Conservation (phyloP, 2,888 invertebrate species). For the Watsonalla binaria region DNA sequence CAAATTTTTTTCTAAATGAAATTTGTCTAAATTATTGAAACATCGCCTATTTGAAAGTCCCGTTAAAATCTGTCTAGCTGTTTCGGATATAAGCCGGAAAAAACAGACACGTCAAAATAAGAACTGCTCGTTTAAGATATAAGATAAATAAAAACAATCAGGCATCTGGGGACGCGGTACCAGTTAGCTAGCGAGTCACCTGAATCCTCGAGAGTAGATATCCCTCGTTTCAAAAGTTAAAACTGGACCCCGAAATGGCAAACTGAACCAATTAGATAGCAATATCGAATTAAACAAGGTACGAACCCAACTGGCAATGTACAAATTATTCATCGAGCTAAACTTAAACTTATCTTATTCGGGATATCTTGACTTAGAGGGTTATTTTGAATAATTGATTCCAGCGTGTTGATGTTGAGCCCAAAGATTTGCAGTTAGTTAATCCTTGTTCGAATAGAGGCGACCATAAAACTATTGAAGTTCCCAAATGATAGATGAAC, state of each 20-base stretch:
- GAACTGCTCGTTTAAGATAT: too few relatives aligned
- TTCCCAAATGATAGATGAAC: conserved; percentile 12
- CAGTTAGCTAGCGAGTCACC: too few relatives aligned
- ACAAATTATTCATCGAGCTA: conserved; percentile 39
- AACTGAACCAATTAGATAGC: conserved; percentile 1
- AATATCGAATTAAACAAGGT: conserved; percentile 7
- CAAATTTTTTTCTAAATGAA: too few relatives aligned
- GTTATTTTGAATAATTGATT: conserved; percentile 41
- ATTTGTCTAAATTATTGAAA: too few relatives aligned
- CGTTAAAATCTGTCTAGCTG: too few relatives aligned
- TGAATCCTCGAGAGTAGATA: too few relatives aligned
- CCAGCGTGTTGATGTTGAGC: conserved; percentile 25
- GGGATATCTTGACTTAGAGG: conserved; percentile 24
- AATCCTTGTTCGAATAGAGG: conserved; percentile 26
- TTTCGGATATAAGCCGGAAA: too few relatives aligned
- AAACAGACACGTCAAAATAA: too few relatives aligned
- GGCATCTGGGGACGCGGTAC: too few relatives aligned
- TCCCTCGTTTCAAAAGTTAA: not conserved
- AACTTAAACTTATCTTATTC: conserved; percentile 30
- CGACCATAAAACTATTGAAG: not conserved
- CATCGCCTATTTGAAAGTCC: too few relatives aligned
- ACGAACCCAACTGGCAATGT: conserved; percentile 15
- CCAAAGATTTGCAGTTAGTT: conserved; percentile 23
- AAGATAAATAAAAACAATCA: too few relatives aligned
- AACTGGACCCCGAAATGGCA: not conserved